A percentile compares a stretch with the other conserved stretches of the same genome.
phyloP scores from a whole-genome alignment of 1,140 invertebrate species.

The Drosophila quadrilineata region DNA sequence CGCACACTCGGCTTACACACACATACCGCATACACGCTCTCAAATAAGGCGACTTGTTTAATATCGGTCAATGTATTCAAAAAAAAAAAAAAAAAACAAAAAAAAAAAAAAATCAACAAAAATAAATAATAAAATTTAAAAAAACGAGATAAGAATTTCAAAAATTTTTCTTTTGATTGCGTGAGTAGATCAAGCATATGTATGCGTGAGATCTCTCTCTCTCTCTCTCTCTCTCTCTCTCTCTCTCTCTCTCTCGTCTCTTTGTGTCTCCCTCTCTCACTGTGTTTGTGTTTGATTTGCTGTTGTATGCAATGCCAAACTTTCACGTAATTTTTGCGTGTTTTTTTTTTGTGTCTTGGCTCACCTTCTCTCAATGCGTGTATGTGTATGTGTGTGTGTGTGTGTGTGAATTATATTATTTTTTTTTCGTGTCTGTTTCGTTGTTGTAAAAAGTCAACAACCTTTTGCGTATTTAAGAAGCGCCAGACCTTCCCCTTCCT shows the following conservation, averaged over 20 bases:
- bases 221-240: too few relatives aligned
- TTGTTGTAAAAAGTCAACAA: slow-evolving; percentile 76
- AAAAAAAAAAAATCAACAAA: slow-evolving; percentile 31
- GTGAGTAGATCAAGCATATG: slow-evolving; percentile 32
- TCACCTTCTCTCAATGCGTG: slow-evolving; percentile 20
- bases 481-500: slow-evolving; percentile 48
- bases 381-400: slow-evolving; percentile 7
- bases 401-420: slow-evolving; percentile 76
- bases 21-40: slow-evolving; percentile 2
- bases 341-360: slow-evolving; percentile 38
- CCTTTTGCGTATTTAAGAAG: slow-evolving; percentile 74
- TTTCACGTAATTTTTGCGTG: slow-evolving; percentile 76
- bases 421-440: slow-evolving; percentile 73
- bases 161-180: slow-evolving; percentile 70
- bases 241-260: too few relatives aligned
- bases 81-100: slow-evolving; percentile 19
- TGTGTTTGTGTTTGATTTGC: slow-evolving; percentile 7
- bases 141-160: slow-evolving; percentile 79
- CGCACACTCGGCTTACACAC: slow-evolving; percentile 2
- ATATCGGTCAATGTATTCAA: slow-evolving; percentile 80
- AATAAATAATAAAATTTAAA: too few relatives aligned
- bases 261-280: slow-evolving; percentile 1
- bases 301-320: slow-evolving; percentile 69
- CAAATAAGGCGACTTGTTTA: slow-evolving; percentile 68
- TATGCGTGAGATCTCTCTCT: too few relatives aligned